phyloP scores from a whole-genome alignment of 1,140 invertebrate species.

The Monomorium pharaonis region DNA sequence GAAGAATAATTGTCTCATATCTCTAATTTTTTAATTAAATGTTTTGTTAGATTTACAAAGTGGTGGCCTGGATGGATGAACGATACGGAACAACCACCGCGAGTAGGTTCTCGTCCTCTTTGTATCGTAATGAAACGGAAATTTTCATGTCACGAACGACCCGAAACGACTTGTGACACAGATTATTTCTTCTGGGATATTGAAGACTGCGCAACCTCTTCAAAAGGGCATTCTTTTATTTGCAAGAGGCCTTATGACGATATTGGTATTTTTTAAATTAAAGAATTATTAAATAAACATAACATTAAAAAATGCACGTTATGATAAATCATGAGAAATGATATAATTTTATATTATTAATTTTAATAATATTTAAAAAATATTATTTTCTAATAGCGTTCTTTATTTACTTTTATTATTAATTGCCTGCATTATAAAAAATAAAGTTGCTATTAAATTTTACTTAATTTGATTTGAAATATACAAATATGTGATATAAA shows the following conservation, averaged over 20 bases:
- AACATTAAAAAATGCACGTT: background rate
- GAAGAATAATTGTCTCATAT: background rate
- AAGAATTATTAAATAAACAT: slow-evolving; percentile 7
- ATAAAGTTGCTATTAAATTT: background rate
- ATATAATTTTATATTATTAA: no score
- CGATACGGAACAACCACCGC: slow-evolving; percentile 72
- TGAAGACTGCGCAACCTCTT: slow-evolving; percentile 83
- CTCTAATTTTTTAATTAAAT: background rate
- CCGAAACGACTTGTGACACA: slow-evolving; percentile 77
- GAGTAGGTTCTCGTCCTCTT: slow-evolving; percentile 70
- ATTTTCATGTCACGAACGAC: slow-evolving; percentile 82
- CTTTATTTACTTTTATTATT: no score
- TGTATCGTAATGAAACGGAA: slow-evolving; percentile 83
- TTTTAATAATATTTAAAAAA: no score
- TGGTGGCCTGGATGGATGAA: slow-evolving; percentile 84
- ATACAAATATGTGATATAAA: background rate
- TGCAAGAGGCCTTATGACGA: slow-evolving; percentile 85
- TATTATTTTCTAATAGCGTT: no score
- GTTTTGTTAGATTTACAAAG: slow-evolving; percentile 76
- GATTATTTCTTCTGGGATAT: slow-evolving; percentile 87
- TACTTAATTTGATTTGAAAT: background rate
- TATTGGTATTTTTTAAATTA: slow-evolving; percentile 83
- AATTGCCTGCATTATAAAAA: no score
- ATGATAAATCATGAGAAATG: no score
- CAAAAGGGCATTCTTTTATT: slow-evolving; percentile 83